Conservation (phyloP, 2,113 vertebrate genomes). For the Microtus pennsylvanicus region DNA sequence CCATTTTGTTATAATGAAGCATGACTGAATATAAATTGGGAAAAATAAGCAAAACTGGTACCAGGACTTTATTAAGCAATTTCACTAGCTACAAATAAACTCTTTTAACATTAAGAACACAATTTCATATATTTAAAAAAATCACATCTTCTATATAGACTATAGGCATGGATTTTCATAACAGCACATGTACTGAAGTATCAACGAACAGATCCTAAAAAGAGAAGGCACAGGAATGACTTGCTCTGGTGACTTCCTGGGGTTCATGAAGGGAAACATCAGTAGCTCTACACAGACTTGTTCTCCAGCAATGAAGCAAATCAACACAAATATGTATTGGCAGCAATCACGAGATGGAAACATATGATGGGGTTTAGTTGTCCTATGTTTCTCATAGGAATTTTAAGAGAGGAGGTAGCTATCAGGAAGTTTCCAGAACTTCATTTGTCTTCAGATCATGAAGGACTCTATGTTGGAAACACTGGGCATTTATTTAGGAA, state of each 20-base stretch:
- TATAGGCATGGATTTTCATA: constrained; percentile 77
- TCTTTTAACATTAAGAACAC: constrained; percentile 84
- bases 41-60: constrained; percentile 73
- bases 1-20: background rate
- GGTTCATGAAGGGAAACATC: constrained; percentile 75
- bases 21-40: constrained; percentile 38
- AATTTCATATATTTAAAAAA: constrained; percentile 81
- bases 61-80: constrained; percentile 87
- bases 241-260: constrained; percentile 82
- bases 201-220: constrained; percentile 87
- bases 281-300: constrained; percentile 66
- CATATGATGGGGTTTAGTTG: background rate
- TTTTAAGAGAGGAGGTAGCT: constrained; percentile 43
- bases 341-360: constrained; percentile 57
- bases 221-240: constrained; percentile 86
- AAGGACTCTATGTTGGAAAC: constrained; percentile 1
- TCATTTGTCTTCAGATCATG: background rate
- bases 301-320: constrained; percentile 75
- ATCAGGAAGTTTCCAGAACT: background rate
- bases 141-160: constrained; percentile 86
- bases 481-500: background rate
- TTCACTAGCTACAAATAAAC: constrained; percentile 87
- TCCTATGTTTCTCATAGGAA: background rate
- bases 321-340: constrained; percentile 69
- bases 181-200: constrained; percentile 85